phyloP scores from a whole-genome alignment of 2,113 vertebrate genomes.

The Otolemur garnettii region DNA sequence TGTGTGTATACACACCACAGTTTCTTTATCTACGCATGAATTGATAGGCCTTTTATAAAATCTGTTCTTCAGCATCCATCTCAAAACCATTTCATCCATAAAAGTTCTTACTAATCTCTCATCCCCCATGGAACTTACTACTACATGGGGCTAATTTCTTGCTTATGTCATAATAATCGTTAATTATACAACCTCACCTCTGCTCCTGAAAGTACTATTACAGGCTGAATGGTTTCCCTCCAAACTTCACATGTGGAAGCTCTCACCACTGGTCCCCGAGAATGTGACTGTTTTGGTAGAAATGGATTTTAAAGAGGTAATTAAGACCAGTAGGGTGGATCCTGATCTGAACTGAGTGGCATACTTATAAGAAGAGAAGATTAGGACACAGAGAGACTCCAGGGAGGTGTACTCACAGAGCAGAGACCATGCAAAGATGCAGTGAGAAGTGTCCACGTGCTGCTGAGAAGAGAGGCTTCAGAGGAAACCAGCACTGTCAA shows the following conservation, averaged over 20 bases:
- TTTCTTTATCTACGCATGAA: no score
- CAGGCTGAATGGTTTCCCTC: not conserved
- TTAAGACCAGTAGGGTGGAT: not conserved
- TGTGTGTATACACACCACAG: no score
- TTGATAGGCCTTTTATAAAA: no score
- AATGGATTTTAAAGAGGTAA: not conserved
- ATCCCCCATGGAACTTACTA: not conserved
- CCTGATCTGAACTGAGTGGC: not conserved
- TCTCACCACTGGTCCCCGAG: not conserved
- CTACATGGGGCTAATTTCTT: not conserved
- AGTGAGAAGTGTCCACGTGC: not conserved
- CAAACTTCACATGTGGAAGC: not conserved
- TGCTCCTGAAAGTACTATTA: not conserved
- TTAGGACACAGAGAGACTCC: not conserved
- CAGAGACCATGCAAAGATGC: not conserved
- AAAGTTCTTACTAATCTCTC: not conserved
- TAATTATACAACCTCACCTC: not conserved
- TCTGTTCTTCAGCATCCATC: not conserved
- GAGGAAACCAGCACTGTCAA: not conserved
- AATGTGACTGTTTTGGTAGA: not conserved
- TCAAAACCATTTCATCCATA: not conserved
- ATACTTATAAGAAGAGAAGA: not conserved
- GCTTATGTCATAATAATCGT: not conserved
- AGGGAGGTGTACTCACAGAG: fast-evolving
- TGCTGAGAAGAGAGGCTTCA: not conserved